Evolutionary conservation across 2,888 invertebrate species (phyloP).

Genomic region (Sthenelais limicola): DNA sequence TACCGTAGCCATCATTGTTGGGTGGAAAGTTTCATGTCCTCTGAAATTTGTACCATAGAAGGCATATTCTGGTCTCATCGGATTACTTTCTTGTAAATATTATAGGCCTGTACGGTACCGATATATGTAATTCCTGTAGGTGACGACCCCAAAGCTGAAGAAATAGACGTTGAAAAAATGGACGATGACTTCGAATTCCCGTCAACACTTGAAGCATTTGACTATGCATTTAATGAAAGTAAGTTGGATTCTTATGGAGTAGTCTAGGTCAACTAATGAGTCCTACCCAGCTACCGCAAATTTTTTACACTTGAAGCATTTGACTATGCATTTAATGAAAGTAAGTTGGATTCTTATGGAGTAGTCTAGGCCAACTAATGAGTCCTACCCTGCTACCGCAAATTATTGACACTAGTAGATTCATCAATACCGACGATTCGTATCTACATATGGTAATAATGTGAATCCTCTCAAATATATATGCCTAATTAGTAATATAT

Average conservation of each 20-base stretch:
- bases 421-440: background rate
- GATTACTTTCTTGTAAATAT: too few relatives aligned
- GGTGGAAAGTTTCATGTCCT: too few relatives aligned
- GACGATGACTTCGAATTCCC: slow-evolving; percentile 31
- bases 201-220: slow-evolving; percentile 33
- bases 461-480: background rate
- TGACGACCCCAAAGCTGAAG: too few relatives aligned
- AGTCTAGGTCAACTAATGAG: background rate
- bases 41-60: too few relatives aligned
- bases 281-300: background rate
- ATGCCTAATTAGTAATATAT: too few relatives aligned
- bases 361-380: background rate
- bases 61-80: too few relatives aligned
- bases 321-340: slow-evolving; percentile 39
- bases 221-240: slow-evolving; percentile 41
- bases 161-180: background rate
- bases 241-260: background rate
- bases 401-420: slow-evolving; percentile 23
- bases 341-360: slow-evolving; percentile 12
- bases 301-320: slow-evolving; percentile 33
- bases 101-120: too few relatives aligned
- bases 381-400: background rate
- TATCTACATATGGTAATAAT: background rate
- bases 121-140: too few relatives aligned
- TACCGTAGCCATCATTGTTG: too few relatives aligned